Base-by-base conservation (phyloP, 2,888 invertebrate species). In the Linnaemya tessellans region DNA sequence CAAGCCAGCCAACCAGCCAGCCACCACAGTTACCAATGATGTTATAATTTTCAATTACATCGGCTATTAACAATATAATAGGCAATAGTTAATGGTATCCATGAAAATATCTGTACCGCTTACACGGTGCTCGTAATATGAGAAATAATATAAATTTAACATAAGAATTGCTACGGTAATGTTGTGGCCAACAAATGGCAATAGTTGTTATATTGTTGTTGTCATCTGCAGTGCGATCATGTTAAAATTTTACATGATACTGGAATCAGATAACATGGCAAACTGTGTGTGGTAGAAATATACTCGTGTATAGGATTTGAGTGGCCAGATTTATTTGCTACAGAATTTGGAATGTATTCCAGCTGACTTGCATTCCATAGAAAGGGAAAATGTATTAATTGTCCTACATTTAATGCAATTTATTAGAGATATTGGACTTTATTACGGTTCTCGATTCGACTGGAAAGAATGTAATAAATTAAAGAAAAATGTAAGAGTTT, bases 41-140 rank as follows among this genome's bases (percentile, higher is more conserved):
- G 25, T 49, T 62, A 68, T 65, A 71, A 79, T 78, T 73, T 67
- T 62, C 78, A 81, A 81, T 85, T 85, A 85, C 64, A 74, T 41
- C 49, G 64, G n/a, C 60, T 46, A 70, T 79, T 79, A 84, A 68
- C 56, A 71, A 54, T n/a, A 70, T 64, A 73, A 49, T 25, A 62
- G 25, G 46, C n/a, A 65, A 68, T 60, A 68, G 68, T 51, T 79
- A 1, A 22, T 54, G 18, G 11, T 58, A 62, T 70, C 41, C 58
- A 30, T 64, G 8, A 46, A 46, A 71, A 75, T 46, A 75, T 77
- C 56, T 64, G 25, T 49, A n/a, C 62, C 20, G 20, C 4, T 56
- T 38, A 64, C 64, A 64, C 68, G n/a, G 41, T 30, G 46, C n/a
- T 62, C 22, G 35, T 38, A 49, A 49, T 60, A 35, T 2, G 68